Evolutionary conservation across 2,797 vertebrate species (phyloP).

Genomic region (Anas georgica): DNA sequence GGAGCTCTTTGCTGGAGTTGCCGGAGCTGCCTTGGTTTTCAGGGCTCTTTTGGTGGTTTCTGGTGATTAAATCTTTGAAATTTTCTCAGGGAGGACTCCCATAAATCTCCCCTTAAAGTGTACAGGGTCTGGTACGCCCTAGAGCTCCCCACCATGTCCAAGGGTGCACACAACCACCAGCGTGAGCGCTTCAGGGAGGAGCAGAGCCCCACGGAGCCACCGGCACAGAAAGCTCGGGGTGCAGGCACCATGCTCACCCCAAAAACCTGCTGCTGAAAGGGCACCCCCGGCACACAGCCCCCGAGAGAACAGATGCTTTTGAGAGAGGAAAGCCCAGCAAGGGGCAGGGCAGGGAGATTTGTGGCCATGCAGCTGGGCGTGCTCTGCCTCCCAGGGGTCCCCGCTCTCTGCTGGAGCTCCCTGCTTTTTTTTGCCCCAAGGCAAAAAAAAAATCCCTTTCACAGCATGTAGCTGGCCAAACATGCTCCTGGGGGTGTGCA

Average conservation of each 20-base stretch:
- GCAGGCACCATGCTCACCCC: background rate
- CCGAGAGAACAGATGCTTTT: slow-evolving; percentile 16
- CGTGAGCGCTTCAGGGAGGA: background rate
- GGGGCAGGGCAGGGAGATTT: background rate
- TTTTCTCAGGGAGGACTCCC: background rate
- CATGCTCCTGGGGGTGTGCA: background rate
- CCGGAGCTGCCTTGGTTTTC: background rate
- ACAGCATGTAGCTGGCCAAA: background rate
- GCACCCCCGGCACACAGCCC: background rate
- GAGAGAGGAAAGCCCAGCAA: background rate
- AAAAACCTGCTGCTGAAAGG: background rate
- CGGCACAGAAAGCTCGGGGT: background rate
- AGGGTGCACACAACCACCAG: rapidly evolving
- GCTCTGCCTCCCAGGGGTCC: background rate
- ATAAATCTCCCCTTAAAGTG: rapidly evolving
- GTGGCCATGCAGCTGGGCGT: background rate
- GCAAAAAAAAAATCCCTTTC: background rate
- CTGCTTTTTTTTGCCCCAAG: background rate
- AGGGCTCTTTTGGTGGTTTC: background rate
- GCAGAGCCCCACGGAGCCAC: background rate
- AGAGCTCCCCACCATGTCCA: background rate
- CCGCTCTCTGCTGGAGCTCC: too few species aligned
- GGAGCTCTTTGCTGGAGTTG: background rate
- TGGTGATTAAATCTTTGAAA: background rate
- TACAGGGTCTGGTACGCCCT: rapidly evolving